Conservation (phyloP, 2,888 invertebrate genomes). For the Spisula solida region DNA sequence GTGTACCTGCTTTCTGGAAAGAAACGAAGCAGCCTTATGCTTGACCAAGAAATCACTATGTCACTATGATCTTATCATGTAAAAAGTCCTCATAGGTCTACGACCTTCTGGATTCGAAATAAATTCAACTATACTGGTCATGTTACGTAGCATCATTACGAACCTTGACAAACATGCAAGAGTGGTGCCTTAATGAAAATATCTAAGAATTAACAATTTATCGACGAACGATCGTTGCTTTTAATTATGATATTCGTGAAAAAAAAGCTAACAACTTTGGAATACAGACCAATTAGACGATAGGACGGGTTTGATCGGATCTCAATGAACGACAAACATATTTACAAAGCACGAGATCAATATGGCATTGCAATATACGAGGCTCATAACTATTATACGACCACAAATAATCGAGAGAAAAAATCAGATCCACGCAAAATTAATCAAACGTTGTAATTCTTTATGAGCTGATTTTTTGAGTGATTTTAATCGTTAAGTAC, state of each 20-base stretch:
- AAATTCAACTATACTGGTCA: no score
- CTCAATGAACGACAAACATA: neutral
- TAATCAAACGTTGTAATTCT: neutral
- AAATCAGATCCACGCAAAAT: neutral
- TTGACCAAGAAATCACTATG: no score
- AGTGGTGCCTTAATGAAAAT: no score
- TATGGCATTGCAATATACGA: neutral
- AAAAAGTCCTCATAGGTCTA: no score
- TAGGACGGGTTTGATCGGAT: neutral
- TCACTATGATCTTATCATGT: no score
- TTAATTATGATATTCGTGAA: neutral
- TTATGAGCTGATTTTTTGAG: neutral
- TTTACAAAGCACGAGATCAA: constrained; percentile 3
- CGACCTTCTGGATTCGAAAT: no score
- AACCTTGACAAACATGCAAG: no score
- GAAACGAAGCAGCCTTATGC: no score
- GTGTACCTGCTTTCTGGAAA: no score
- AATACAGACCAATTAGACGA: constrained; percentile 12
- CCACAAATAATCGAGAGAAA: constrained; percentile 5
- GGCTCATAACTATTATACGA: neutral
- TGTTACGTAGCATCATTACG: no score
- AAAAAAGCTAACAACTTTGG: neutral
- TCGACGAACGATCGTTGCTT: neutral
- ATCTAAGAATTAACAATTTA: neutral
- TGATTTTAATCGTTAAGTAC: neutral